Evolutionary conservation across 2,888 invertebrate genomes (phyloP).

Genomic region (Tetragonisca angustula): DNA sequence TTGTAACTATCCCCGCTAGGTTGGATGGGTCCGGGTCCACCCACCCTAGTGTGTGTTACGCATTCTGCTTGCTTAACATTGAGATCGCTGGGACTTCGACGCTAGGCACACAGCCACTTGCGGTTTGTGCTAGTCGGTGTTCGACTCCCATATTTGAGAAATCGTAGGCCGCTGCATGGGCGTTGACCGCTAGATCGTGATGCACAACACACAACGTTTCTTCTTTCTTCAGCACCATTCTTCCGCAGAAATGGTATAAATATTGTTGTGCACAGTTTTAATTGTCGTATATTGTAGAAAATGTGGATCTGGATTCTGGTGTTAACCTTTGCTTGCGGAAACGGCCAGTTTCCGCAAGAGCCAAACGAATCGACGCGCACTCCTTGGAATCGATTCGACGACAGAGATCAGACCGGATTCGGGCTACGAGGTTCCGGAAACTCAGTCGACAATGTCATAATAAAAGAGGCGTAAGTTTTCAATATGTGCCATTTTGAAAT

Average conservation of each 20-base stretch:
- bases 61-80: too few species aligned
- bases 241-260: neutral
- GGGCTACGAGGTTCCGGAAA: slow-evolving; percentile 50
- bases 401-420: slow-evolving; percentile 64
- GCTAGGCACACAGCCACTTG: too few species aligned
- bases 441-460: slow-evolving; percentile 73
- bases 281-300: slow-evolving; percentile 49
- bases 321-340: slow-evolving; percentile 68
- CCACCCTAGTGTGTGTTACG: too few species aligned
- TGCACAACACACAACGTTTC: neutral
- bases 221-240: neutral
- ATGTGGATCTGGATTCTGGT: slow-evolving; percentile 75
- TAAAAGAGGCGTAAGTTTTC: slow-evolving; percentile 80
- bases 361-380: slow-evolving; percentile 66
- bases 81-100: too few species aligned
- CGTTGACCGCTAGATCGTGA: slow-evolving; percentile 52
- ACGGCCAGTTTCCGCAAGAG: slow-evolving; percentile 69
- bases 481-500: neutral
- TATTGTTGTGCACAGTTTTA: neutral
- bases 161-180: neutral
- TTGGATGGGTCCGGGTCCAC: too few species aligned
- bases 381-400: slow-evolving; percentile 74
- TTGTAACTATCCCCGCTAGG: too few species aligned
- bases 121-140: too few species aligned
- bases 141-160: too few species aligned